phyloP scores from a whole-genome alignment of 2,113 vertebrate species.

The Lathamus discolor region DNA sequence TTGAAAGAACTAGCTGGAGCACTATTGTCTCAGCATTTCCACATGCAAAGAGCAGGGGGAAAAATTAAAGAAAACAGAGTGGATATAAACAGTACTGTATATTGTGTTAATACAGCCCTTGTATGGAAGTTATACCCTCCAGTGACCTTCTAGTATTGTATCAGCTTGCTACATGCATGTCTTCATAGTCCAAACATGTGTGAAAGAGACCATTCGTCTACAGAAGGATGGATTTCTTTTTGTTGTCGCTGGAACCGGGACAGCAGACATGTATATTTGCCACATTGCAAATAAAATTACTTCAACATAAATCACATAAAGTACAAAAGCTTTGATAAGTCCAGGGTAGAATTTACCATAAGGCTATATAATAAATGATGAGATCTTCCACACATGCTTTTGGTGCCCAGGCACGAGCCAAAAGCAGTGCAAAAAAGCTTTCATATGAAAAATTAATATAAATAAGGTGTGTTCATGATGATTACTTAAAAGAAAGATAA shows the following conservation, averaged over 20 bases:
- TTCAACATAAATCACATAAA: constrained; percentile 74
- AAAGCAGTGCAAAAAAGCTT: constrained; percentile 87
- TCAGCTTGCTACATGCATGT: constrained; percentile 88
- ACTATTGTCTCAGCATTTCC: constrained; percentile 77
- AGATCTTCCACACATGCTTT: constrained; percentile 79
- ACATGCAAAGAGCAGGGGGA: constrained; percentile 80
- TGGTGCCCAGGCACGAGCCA: constrained; percentile 76
- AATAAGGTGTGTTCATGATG: constrained; percentile 53
- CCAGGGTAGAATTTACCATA: constrained; percentile 63
- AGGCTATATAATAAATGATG: constrained; percentile 78
- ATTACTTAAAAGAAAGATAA: constrained; percentile 49
- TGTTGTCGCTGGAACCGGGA: constrained; percentile 76
- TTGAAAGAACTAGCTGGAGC: constrained; percentile 73
- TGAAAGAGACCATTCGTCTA: constrained; percentile 84
- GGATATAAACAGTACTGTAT: constrained; percentile 75
- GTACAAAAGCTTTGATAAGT: constrained; percentile 74
- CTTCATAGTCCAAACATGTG: constrained; percentile 91
- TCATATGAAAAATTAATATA: constrained; percentile 68
- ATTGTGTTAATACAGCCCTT: constrained; percentile 86
- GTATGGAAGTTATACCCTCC: constrained; percentile 83
- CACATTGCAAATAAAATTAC: constrained; percentile 77
- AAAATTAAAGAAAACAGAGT: constrained; percentile 68
- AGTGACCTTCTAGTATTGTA: constrained; percentile 81
- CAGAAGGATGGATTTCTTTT: constrained; percentile 78
- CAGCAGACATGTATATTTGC: constrained; percentile 76